A percentile compares a stretch with the other conserved stretches of the same genome.
Evolutionary conservation across 2,888 invertebrate species (phyloP).

Genomic region (Beris morrisii): DNA sequence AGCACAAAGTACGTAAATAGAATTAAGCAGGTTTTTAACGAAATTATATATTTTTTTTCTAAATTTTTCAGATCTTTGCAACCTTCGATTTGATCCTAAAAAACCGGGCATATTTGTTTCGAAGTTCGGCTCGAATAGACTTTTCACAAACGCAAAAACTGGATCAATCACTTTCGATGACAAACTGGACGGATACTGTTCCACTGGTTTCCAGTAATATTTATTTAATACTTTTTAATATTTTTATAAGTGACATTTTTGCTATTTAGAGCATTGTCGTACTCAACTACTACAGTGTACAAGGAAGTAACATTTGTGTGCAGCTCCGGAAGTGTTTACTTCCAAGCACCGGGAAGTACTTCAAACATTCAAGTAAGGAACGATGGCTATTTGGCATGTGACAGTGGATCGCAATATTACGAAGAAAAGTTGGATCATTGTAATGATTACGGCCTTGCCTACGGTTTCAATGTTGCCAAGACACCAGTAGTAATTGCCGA

Average conservation of each 20-base stretch:
- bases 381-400: conserved; percentile 2
- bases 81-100: neutral
- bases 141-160: neutral
- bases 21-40: too few relatives aligned
- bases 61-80: neutral
- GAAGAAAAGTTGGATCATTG: conserved; percentile 4
- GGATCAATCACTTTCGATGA: neutral
- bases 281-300: neutral
- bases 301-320: neutral
- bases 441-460: conserved; percentile 10
- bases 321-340: neutral
- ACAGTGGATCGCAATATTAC: neutral
- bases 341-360: neutral
- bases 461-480: conserved; percentile 14
- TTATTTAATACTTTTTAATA: neutral
- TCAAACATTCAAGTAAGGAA: too few relatives aligned
- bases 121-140: conserved; percentile 12
- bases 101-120: conserved; percentile 6
- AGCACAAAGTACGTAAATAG: too few relatives aligned
- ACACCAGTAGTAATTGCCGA: conserved; percentile 1
- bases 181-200: neutral
- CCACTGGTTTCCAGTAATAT: conserved; percentile 13
- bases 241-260: neutral
- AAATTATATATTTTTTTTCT: too few relatives aligned
- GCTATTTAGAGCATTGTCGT: neutral